Base-by-base conservation (phyloP, 2,797 vertebrate genomes). In the Tarsius wallacei region DNA sequence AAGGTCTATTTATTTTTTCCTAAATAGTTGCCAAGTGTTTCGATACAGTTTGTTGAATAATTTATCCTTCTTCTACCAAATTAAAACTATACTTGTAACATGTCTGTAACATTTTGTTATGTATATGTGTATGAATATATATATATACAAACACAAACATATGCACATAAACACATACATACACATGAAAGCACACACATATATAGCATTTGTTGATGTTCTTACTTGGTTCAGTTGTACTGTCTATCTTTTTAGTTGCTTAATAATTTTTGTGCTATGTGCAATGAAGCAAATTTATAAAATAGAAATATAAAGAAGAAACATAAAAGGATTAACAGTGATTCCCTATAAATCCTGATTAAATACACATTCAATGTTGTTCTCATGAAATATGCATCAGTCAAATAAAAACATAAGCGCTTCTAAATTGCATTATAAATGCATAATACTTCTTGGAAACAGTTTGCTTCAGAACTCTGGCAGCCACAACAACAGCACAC, bases 281-380 rank as follows among this genome's bases (percentile, higher is more conserved):
- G 33, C 49, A 70, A 33, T 64, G 33, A 94, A 81, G 73, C 73
- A 93, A 94, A 97, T 71, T 91, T 94, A 61, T 89, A 74, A 90
- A 47, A 85, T 11, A 93, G 82, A 94, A 91, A 59, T 82, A 84
- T 80, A 95, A 91, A 96, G 83, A 87, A 82, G 97, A 94, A 86
- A 91, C 80, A 84, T 73, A 78, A 95, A 97, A 87, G 33, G 89
- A 97, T 96, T 98, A 97, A 26, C 68, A 91, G 74, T 31, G 76
- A 96, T 84, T 97, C 81, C 73, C 76, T 82, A 89, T 76, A 93
- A 97, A 86, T 95, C 55, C 94, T 85, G 59, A 95, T 90, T 96
- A 95, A 97, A 96, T 78, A 82, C 19, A 64, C 26, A 1, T 81
- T 96, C 91, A 66, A 3, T 81, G 91, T 80, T 90, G 47, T 49